Conservation (phyloP, 2,888 invertebrate genomes). For the Leistus spinibarbis region DNA sequence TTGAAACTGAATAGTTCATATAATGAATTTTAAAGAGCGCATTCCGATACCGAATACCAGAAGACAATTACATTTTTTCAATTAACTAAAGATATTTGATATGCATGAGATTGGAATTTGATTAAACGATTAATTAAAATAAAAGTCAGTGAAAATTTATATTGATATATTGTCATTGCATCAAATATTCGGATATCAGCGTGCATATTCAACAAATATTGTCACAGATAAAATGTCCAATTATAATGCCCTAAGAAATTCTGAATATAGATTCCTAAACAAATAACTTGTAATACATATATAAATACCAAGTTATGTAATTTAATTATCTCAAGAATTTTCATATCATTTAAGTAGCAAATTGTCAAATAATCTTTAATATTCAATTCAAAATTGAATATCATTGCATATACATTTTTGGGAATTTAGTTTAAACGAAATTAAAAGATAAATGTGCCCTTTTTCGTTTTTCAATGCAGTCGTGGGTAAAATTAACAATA, state of each 20-base stretch:
- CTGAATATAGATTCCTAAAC: not conserved
- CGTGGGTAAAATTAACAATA: not conserved
- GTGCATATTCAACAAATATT: not conserved
- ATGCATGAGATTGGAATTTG: too few relatives aligned
- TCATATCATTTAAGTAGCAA: not conserved
- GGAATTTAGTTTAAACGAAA: too few relatives aligned
- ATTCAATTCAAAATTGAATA: not conserved
- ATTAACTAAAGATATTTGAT: too few relatives aligned
- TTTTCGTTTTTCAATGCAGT: not conserved
- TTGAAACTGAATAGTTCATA: too few relatives aligned
- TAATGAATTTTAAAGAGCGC: too few relatives aligned
- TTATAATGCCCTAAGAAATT: not conserved
- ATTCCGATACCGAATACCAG: too few relatives aligned
- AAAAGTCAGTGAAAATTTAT: not conserved
- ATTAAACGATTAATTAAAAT: not conserved
- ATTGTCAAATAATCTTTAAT: not conserved
- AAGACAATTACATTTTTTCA: too few relatives aligned
- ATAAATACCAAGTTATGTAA: not conserved
- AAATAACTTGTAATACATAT: not conserved
- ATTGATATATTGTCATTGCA: not conserved
- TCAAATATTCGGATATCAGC: not conserved
- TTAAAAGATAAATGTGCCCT: not conserved
- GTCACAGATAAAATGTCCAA: not conserved
- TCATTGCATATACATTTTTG: too few relatives aligned
- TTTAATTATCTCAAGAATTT: not conserved